Percentiles rank a stretch among this genome's conserved stretches.
phyloP scores from a whole-genome alignment of 2,113 vertebrate species.

The Dipodomys stephensi region DNA sequence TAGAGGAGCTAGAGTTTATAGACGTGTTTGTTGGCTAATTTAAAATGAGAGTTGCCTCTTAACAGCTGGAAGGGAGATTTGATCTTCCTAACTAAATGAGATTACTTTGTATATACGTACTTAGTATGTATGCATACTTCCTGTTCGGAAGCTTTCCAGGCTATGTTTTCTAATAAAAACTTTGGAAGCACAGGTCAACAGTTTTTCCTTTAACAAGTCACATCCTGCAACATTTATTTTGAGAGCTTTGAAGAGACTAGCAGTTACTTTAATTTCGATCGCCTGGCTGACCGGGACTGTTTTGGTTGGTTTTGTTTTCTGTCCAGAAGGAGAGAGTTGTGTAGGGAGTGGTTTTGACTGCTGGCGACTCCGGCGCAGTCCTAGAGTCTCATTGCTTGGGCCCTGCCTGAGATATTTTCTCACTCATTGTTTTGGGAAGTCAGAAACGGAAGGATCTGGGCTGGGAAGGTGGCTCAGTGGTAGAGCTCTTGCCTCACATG shows the following conservation, averaged over 20 bases:
- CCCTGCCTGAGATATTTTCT: too few species aligned
- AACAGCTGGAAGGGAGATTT: neutral
- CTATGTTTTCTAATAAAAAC: neutral
- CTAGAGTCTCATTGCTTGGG: fast-evolving
- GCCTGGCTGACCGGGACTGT: neutral
- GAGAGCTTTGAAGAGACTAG: neutral
- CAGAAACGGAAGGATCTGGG: too few species aligned
- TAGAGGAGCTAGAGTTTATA: too few species aligned
- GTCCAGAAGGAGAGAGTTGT: neutral
- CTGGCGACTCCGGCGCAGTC: fast-evolving
- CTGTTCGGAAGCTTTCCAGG: neutral
- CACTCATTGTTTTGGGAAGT: neutral
- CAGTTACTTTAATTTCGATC: neutral
- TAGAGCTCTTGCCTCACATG: too few species aligned
- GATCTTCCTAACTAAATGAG: neutral
- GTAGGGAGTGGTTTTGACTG: too few species aligned
- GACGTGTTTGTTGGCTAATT: neutral
- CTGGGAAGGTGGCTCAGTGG: too few species aligned
- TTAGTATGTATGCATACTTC: neutral
- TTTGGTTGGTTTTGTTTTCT: too few species aligned
- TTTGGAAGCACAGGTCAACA: neutral
- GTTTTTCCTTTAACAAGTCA: neutral
- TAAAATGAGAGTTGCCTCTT: neutral
- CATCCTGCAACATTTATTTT: neutral
- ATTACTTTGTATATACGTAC: neutral